Base-by-base conservation (phyloP, 2,888 invertebrate species). In the Strigamia maritima region DNA sequence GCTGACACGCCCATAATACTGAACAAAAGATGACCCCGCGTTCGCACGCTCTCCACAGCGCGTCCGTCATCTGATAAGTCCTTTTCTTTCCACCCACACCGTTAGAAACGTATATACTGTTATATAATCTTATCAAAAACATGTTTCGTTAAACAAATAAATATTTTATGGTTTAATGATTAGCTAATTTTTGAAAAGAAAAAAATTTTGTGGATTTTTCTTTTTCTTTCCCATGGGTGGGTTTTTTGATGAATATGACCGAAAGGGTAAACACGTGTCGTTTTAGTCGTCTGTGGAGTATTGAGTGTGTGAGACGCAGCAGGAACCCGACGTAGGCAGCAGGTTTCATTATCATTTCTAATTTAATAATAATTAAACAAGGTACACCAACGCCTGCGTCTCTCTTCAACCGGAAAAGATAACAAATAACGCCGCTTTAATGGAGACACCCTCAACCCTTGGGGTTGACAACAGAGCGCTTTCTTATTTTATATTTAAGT, bases 371-470 rank as follows among this genome's bases (percentile, higher is more conserved):
- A 76, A 76, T 76, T 76, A 38, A 38, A 44, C 35, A 76, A 40
- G 76, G 75, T 38, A 44, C 35, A 76, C 54, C 28, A 26, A 19
- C 35, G 28, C 28, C 26, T 26, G 19, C 77, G 28, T 76, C 38
- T 26, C 76, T 22, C 24, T 60, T 54, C 24, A 77, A 54, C 77
- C n/a, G 35, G 26, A 60, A 77, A 77, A 54, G 60, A 77, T 77
- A 77, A 60, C 77, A 77, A 77, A 77, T 49, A 77, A 77, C 77
- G 77, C 19, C 28, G 35, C 28, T 77, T 77, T 77, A 77, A 77
- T 77, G 28, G 28, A 77, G 76, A 75, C 31, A 35, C 75, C 75
- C 75, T 75, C 35, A 35, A 75, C 75, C 75, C 75, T 28, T 75
- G 60, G 60, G 24, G 60, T 60, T 60, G 60, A 44, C 44, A 44